These are phyloP conservation scores for Agrypnia vestita DNA, from an alignment of 1,140 invertebrate species.

Conservation along the genomic window DNA sequence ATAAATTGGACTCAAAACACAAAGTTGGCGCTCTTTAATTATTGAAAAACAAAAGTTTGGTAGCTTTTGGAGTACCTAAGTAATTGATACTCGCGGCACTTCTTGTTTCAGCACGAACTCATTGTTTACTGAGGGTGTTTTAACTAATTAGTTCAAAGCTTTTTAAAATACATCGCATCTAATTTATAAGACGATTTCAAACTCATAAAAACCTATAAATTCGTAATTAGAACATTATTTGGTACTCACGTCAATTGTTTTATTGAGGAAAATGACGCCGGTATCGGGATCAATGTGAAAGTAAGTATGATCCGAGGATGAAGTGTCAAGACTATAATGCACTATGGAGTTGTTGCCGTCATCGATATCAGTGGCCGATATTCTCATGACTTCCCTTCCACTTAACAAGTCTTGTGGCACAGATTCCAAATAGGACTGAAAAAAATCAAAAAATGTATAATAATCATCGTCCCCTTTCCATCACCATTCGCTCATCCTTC, in stretches of 20 bases:
- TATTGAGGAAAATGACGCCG: constrained; percentile 85
- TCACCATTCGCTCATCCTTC: no score
- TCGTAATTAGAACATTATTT: not conserved
- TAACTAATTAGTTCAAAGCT: no score
- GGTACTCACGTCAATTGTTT: constrained; percentile 79
- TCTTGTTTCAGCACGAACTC: no score
- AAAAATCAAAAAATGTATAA: constrained; percentile 59
- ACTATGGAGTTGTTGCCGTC: constrained; percentile 89
- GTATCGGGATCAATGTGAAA: constrained; percentile 85
- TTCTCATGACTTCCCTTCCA: constrained; percentile 86
- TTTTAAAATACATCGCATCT: no score
- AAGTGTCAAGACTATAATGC: constrained; percentile 76
- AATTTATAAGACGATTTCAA: no score
- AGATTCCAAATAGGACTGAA: constrained; percentile 81
- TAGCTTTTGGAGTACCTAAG: no score
- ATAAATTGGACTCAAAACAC: no score
- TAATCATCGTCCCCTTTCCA: no score
- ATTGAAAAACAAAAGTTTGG: no score
- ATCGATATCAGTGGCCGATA: constrained; percentile 91
- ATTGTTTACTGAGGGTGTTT: no score
- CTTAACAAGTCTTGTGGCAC: constrained; percentile 82
- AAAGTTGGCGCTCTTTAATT: no score
- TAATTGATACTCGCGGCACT: no score
- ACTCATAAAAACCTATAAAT: not conserved
- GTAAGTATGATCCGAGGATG: constrained; percentile 77